Percentiles rank a stretch among this genome's conserved stretches.
These are phyloP conservation scores for Neosalanx taihuensis DNA, from an alignment of 2,797 vertebrate species.

Conservation along the genomic window DNA sequence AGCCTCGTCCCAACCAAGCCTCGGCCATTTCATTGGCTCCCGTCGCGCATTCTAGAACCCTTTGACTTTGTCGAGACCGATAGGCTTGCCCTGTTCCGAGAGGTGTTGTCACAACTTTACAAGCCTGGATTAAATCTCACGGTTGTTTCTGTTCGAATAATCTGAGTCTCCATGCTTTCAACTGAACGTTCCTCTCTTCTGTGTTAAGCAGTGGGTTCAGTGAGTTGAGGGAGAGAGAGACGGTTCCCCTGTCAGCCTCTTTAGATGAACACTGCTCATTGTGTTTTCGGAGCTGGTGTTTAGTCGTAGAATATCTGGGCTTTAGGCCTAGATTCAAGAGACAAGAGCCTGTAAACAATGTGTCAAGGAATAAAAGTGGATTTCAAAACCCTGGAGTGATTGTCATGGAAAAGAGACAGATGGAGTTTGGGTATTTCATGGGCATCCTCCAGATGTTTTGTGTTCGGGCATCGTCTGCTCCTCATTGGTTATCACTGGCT, in stretches of 20 bases:
- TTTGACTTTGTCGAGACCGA: constrained; percentile 24
- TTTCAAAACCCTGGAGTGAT: not conserved
- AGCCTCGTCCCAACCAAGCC: not conserved
- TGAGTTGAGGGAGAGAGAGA: not conserved
- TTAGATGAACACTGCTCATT: not conserved
- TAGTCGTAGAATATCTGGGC: not conserved
- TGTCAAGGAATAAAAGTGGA: not conserved
- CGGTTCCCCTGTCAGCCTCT: not conserved
- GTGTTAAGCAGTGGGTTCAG: not conserved
- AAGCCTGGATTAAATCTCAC: too few species aligned
- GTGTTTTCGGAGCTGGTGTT: not conserved
- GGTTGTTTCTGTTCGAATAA: too few species aligned
- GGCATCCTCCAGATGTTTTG: constrained; percentile 27
- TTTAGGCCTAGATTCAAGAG: not conserved
- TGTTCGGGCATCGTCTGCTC: constrained; percentile 28
- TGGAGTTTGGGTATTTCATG: constrained; percentile 39
- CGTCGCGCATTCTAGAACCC: constrained; percentile 15
- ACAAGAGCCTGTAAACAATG: not conserved
- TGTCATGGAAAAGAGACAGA: not conserved
- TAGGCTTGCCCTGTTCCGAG: not conserved
- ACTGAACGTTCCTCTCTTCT: too few species aligned
- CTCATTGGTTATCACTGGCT: constrained; percentile 10
- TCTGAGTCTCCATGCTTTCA: too few species aligned
- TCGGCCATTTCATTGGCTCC: constrained; percentile 39
- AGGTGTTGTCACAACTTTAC: too few species aligned